Percentiles rank a stretch among this genome's conserved stretches.
Conservation (phyloP, 2,797 vertebrate species). For the Sus cebifrons region DNA sequence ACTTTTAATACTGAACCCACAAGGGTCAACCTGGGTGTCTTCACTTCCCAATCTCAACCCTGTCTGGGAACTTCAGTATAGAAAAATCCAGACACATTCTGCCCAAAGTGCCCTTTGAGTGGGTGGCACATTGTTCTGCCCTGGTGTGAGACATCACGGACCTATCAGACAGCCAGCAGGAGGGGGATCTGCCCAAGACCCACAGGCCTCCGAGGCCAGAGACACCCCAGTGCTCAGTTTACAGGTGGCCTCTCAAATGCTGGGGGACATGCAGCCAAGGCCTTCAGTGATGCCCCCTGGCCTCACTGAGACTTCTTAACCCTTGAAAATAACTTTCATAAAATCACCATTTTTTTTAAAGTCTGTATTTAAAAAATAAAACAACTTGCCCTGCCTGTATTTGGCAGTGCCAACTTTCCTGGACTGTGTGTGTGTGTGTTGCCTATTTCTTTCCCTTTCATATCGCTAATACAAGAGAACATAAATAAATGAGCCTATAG, state of each 20-base stretch:
- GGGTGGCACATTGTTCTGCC: neutral
- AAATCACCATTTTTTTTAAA: neutral
- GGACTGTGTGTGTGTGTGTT: neutral
- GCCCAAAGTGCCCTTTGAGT: neutral
- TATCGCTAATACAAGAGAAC: neutral
- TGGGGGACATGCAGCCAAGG: neutral
- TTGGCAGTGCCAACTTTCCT: neutral
- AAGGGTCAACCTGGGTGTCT: no score
- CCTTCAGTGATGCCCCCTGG: neutral
- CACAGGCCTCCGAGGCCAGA: fast-evolving
- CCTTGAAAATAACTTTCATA: neutral
- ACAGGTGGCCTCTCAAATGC: fast-evolving
- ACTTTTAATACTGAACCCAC: neutral
- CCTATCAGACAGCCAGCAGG: neutral
- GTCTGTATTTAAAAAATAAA: constrained; percentile 17
- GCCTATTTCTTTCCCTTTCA: neutral
- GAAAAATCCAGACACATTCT: neutral
- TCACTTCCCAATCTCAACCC: neutral
- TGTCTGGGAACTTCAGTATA: neutral
- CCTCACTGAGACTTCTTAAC: neutral
- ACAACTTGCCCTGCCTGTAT: neutral
- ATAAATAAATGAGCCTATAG: neutral
- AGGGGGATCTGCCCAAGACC: fast-evolving
- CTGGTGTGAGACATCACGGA: neutral
- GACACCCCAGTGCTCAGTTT: neutral